Base-by-base conservation (phyloP, 2,797 vertebrate species). In the Spatula versicolor region DNA sequence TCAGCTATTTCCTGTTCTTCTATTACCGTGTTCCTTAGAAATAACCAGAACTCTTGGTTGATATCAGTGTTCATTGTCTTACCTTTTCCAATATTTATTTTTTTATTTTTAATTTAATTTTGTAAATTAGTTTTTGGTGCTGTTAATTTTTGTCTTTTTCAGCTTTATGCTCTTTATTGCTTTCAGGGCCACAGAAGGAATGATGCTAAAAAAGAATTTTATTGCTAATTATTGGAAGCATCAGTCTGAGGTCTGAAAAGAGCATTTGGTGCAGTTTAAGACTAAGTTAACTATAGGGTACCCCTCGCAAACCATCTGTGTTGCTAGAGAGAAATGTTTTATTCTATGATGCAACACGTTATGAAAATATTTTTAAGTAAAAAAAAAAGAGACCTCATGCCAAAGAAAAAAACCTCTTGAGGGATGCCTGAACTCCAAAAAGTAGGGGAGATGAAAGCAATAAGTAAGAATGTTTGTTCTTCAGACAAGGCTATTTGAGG, bases 251-350 rank as follows among this genome's bases (percentile, higher is more conserved):
- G 11, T 76, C 41, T 81, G 50, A 86, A 87, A 83, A 79, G 9
- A 77, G 18, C 26, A 48, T 86, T 82, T 88, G 46, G 28, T 35
- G 20, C 82, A 9, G 16, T 63, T 88, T 82, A 76, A 90, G 30
- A 35, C 39, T 31, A 41, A 9, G 28, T 6, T 5, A 69, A 20
- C 12, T 77, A 33, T 46, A 56, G 46, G 83, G 37, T 86, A 58
- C 7, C 11, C 15, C n/a, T 81, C 50, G 43, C 58, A 90, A 59
- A 33, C 4, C 39, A 19, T 71, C 20, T 84, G 20, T 73, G 41
- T 64, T 78, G 16, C 13, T 93, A 76, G 92, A 78, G 33, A 75
- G 46, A 86, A 88, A 58, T 43, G 2, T 79, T 21, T 93, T 75
- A 9, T 59, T 9, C 21, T 63, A 9, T 54, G 56, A 63, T 92